Conservation (phyloP, 2,797 vertebrate genomes). For the Gambelia wislizenii region DNA sequence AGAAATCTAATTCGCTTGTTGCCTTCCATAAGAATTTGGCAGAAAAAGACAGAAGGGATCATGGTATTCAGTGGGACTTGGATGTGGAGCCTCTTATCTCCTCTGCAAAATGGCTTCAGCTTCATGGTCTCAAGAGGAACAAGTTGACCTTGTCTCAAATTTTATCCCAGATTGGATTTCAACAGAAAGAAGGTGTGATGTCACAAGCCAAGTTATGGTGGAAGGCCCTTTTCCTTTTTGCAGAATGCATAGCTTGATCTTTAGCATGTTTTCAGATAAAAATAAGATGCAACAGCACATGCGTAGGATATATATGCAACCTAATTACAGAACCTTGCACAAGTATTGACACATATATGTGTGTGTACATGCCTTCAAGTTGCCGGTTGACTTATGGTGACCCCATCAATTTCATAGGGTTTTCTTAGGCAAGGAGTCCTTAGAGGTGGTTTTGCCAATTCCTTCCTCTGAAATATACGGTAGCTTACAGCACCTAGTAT, state of each 20-base stretch:
- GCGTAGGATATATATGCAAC: background rate
- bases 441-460: too few relatives aligned
- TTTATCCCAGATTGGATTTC: conserved; percentile 82
- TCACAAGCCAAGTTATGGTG: background rate
- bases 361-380: too few relatives aligned
- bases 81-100: conserved; percentile 75
- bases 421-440: too few relatives aligned
- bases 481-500: too few relatives aligned
- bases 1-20: background rate
- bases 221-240: background rate
- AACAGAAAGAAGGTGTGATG: conserved; percentile 81
- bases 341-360: too few relatives aligned
- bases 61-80: conserved; percentile 30
- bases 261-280: background rate
- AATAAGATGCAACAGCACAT: background rate
- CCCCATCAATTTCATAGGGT: too few relatives aligned
- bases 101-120: conserved; percentile 82
- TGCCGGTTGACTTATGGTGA: too few relatives aligned
- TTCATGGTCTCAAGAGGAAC: conserved; percentile 80
- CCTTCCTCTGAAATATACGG: too few relatives aligned
- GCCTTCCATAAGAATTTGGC: conserved; percentile 34
- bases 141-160: conserved; percentile 81
- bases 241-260: background rate
- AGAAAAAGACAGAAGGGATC: conserved; percentile 29
- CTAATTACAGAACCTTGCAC: background rate